Evolutionary conservation across 2,113 vertebrate genomes (phyloP), one percentile per base, ranked within the genome.

Genomic region (Falco punctatus): DNA sequence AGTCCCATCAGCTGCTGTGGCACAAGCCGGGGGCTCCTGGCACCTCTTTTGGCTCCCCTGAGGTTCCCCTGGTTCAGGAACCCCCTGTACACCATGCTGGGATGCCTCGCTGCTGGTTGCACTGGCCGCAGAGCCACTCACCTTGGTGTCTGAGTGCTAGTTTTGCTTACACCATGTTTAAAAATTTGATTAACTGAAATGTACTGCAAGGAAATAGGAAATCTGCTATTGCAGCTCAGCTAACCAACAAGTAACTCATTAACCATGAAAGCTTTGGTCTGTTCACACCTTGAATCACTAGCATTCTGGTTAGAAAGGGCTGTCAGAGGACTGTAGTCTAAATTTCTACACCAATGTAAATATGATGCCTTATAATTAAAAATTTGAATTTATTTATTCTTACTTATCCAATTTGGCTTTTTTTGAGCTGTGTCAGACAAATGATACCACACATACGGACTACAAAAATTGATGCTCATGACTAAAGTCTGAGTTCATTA

Each of bases 391-490:
- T 38, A 38, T 78, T 64, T 58, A 46, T 90, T 74, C 33, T 69
- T 73, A 42, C 12, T 73, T 3, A 52, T 73, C 74, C 15, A 61
- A 26, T 71, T 85, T n/a, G 11, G 11, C 0, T 19, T 19, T 48
- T 58, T 10, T 7, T 8, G 11, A 18, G 3, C 22, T 90, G 4
- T 32, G 5, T 88, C 51, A 77, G 35, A 40, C 32, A 54, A 52
- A 35, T 22, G 17, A 19, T 62, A 24, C n/a, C 66, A 1, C 14
- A 6, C 5, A 0, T 13, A 23, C n/a, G 13, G 6, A 69, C 21
- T 57, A 52, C 33, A 69, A 20, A 79, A 55, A 26, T 28, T 51
- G 23, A 77, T 35, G 14, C 11, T 86, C 35, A 86, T 61, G 13
- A 52, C 27, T 81, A 42, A 54, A 74, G 38, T 64, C 30, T 33